Evolutionary conservation across 2,113 vertebrate species (phyloP), one percentile per base, ranked within the genome.

Genomic region (Tachysurus vachellii): DNA sequence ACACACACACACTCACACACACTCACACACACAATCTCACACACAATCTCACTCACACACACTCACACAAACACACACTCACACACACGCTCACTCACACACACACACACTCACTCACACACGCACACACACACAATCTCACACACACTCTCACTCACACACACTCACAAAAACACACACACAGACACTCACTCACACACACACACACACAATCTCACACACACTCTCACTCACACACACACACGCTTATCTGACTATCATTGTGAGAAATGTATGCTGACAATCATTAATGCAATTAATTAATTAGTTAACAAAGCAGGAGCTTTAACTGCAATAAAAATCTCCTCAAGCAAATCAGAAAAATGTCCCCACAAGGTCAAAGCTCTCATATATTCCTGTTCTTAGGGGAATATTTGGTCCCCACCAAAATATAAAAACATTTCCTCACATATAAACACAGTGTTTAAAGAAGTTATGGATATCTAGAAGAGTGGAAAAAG

Each of bases 191-290:
- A n/a, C 47, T n/a, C 53, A 61, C 83, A 76, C 16, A 23, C 44
- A 64, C 76, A 47, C 66, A 75, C 31, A 11, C 31, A 68, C 19
- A 31, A 61, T 23, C 75, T 28, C 62, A 64, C 47, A 54, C 28
- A 70, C 14, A 88, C 76, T 84, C 59, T 9, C 59, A 61, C 59
- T 23, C 59, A n/a, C 61, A 62, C 61, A 62, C 61, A 64, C 61
- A 64, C 61, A n/a, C 2, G 36, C 8, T 42, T 71, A 1, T 23
- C 10, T 31, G 10, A 12, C 42, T 73, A 11, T 4, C 10, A 7
- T 73, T 23, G 2, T 5, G 42, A 73, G 42, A 42, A 53, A 11
- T 12, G 53, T 77, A 77, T 47, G 28, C 1, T 50, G 26, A 14
- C 47, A 77, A 76, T 77, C 16, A 23, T 31, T 31, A 19, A 28